These are phyloP conservation scores for Triplophysa dalaica DNA, from an alignment of 2,113 vertebrate genomes.

Conservation along the genomic window DNA sequence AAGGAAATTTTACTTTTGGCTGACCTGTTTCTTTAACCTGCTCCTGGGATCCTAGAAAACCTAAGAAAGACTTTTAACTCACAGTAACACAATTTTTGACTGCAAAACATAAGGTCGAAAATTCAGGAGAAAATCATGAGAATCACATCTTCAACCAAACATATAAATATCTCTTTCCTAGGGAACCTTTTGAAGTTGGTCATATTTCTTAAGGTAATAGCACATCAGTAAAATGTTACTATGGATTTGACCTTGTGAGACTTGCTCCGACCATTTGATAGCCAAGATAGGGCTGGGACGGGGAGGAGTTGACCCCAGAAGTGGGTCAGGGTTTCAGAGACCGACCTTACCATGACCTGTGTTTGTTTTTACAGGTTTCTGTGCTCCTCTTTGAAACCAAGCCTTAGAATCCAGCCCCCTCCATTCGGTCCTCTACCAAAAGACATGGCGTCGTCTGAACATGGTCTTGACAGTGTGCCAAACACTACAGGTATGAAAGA, in stretches of 20 bases:
- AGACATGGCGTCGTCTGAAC: slow-evolving; percentile 6
- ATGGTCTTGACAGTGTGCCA: slow-evolving; percentile 50
- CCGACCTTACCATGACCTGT: slow-evolving; percentile 85
- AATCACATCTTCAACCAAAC: too few species aligned
- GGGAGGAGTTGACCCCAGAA: slow-evolving; percentile 41
- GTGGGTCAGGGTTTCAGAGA: slow-evolving; percentile 72
- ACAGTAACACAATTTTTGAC: too few species aligned
- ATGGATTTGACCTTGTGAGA: slow-evolving; percentile 58
- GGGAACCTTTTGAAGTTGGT: background rate
- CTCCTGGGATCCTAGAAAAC: too few species aligned
- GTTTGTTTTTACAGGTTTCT: slow-evolving; percentile 88
- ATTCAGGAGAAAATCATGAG: too few species aligned
- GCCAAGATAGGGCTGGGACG: slow-evolving; percentile 10
- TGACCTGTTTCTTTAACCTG: too few species aligned
- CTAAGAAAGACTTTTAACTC: too few species aligned
- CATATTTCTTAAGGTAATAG: slow-evolving; percentile 26
- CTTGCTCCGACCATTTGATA: slow-evolving; percentile 45
- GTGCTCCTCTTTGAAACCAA: slow-evolving; percentile 73
- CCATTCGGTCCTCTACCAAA: slow-evolving; percentile 77
- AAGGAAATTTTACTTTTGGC: too few species aligned
- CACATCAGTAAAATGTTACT: slow-evolving; percentile 48
- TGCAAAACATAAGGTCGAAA: too few species aligned
- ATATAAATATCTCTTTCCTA: too few species aligned
- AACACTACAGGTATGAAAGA: background rate
- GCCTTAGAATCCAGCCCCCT: slow-evolving; percentile 58